Evolutionary conservation across 2,113 vertebrate species (phyloP), one percentile per base, ranked within the genome.

Genomic region (Ploceus nigricollis): DNA sequence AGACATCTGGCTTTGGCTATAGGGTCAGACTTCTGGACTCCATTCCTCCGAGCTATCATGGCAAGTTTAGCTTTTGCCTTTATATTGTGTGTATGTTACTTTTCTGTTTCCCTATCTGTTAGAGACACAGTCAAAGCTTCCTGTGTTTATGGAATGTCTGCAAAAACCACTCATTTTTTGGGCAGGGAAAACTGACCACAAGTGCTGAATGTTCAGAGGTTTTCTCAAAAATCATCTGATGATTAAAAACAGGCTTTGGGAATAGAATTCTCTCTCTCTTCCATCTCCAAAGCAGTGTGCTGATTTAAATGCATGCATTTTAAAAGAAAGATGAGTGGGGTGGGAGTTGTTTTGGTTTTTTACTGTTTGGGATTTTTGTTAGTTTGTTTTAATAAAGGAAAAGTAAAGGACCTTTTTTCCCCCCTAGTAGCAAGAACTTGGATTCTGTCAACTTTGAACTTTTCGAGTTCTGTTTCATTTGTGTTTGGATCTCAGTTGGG

Each of bases 141-240:
- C 96, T 94, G 94, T 96, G 95, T 96, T 97, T 97, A 76, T 93
- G 95, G 97, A 98, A 98, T 94, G 96, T 97, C 96, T 97, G 94
- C 93, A 95, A 95, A 97, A 97, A 58, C 77, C 91, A 91, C 86
- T 73, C 17, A 2, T n/a, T 86, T 71, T 91, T 42, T 64, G 85
- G 88, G 53, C 65, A 68, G 84, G 51, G 51, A 91, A 71, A 87
- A 85, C 75, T 75, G 92, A 94, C 76, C 76, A 92, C 91, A 87
- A 91, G 14, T 14, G 53, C 83, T 84, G 86, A 95, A 94, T 91
- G 81, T 91, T 94, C 95, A 91, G 81, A 96, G 61, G 82, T 64
- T 51, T 73, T 79, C 82, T 88, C 84, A 78, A 87, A 97, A 95
- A 83, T 56, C 63, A 96, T 88, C 63, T 61, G 71, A 51, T 95